Base-by-base conservation (phyloP, 2,888 invertebrate genomes). In the Leptura quadrifasciata region DNA sequence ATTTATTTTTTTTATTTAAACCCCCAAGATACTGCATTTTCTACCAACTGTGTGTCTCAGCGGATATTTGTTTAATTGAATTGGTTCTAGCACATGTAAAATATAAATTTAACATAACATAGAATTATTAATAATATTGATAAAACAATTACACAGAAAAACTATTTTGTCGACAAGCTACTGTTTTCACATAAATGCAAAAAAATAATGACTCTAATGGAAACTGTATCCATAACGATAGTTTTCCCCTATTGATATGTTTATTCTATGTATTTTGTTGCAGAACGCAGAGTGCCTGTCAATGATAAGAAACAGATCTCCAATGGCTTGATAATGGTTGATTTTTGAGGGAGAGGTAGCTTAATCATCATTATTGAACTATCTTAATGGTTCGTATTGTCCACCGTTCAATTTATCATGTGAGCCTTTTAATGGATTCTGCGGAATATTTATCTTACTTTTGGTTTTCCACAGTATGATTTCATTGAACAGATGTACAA, bases 311-410 rank as follows among this genome's bases (percentile, higher is more conserved):
- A 83, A 76, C 84, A 84, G 84, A 84, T 81, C 83, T 81, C 79
- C 78, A 83, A 87, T 87, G 86, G 83, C 80, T 84, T 84, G 85
- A 87, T 87, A 86, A 87, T 86, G 85, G 84, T 81, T 80, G 86
- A 84, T 85, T 86, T 85, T 85, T 83, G 84, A 85, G 87, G 86
- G 88, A 86, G 87, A 86, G 84, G 85, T 81, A 88, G 86, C 87
- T 88, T 88, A 89, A 89, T 89, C 88, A 89, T 89, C 88, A 86
- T 89, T 88, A 89, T 89, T 88, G 88, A 88, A 86, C 84, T 80
- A 85, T 87, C 87, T 87, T 88, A 88, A 88, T 88, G 88, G 88
- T 88, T 85, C 85, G 86, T 86, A 88, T 88, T 88, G 88, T 88
- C 88, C 88, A 87, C 86, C 85, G 84, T 85, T 85, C 88, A 84